Base-by-base conservation (phyloP, 30 jellyfish, hydroid and myxozoan species). In the Hydra vulgaris region DNA sequence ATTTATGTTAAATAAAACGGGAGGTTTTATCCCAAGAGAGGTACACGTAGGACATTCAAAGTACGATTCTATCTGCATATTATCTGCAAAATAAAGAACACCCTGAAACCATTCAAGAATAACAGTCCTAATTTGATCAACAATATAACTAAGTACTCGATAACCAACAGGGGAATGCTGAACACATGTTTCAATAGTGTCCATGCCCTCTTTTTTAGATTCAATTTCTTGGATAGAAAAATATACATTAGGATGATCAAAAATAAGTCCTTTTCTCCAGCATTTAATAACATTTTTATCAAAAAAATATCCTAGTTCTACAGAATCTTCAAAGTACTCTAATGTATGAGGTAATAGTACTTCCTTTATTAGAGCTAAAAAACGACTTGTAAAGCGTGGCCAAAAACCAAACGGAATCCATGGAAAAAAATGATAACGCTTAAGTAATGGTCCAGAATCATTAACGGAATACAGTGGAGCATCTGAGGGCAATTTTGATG, bases 71-170 rank as follows among this genome's bases (percentile, higher is more conserved):
- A 89, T 90, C 17, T 24, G 27, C 0, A 96, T 86, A 0, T 19
- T 24, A 70, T 71, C 79, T 7, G 96, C 96, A 73, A 76, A 73
- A n/a, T n/a, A n/a, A n/a, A n/a, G n/a, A 27, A 85, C 56, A 18
- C 98, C 98, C 17, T 96, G 95, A 69, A 74, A 91, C 98, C 98
- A 91, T 80, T 91, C 98, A 54, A 79, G 78, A 40, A 91, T 79
- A 75, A 91, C 76, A 15, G 98, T 91, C 17, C 92, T 81, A 61
- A 91, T 71, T 55, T 91, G 98, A 71, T 91, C 96, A 20, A 91
- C 89, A 1, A 83, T 91, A 82, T 75, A 79, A 1, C 95, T 87
- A 71, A 91, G 71, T 0, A 91, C 98, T 0, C 89, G 86, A 71
- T 82, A 81, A 1, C 98, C 98, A 20, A 91, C 74, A 24, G 88